phyloP scores from a whole-genome alignment of 2,113 vertebrate species.

The Stomatorhinus ivindoensis region DNA sequence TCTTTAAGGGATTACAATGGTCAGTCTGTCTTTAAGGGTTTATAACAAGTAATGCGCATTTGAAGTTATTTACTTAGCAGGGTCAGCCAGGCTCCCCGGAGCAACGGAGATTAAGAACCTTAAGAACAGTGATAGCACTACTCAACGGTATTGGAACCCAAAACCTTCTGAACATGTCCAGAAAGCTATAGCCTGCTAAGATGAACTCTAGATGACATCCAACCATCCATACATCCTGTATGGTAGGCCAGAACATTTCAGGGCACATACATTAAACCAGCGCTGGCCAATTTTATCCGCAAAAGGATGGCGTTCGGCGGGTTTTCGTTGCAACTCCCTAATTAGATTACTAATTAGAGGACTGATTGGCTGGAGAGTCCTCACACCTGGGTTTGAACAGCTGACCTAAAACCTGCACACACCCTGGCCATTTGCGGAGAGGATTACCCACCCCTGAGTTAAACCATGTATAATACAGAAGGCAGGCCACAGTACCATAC shows the following conservation, averaged over 20 bases:
- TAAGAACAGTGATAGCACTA: not conserved
- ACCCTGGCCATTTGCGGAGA: too few species aligned
- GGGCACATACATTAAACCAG: not conserved
- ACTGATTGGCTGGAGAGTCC: too few species aligned
- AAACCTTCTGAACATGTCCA: not conserved
- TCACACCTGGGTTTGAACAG: too few species aligned
- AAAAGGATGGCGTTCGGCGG: too few species aligned
- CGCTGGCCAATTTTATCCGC: too few species aligned
- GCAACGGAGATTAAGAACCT: too few species aligned
- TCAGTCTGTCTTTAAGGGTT: not conserved
- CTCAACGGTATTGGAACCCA: too few species aligned
- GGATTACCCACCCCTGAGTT: not conserved
- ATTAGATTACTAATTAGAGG: too few species aligned
- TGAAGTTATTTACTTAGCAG: not conserved
- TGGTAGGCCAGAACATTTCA: not conserved
- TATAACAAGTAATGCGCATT: not conserved
- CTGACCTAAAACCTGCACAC: too few species aligned
- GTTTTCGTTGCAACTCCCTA: too few species aligned
- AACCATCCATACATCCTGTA: not conserved
- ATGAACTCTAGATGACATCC: not conserved
- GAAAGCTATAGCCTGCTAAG: not conserved
- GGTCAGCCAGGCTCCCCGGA: too few species aligned
- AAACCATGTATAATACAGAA: not conserved
- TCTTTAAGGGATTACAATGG: too few species aligned
- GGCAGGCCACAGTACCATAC: slow-evolving; percentile 47